Evolutionary conservation across 2,113 vertebrate genomes (phyloP).

Genomic region (Heterotis niloticus): DNA sequence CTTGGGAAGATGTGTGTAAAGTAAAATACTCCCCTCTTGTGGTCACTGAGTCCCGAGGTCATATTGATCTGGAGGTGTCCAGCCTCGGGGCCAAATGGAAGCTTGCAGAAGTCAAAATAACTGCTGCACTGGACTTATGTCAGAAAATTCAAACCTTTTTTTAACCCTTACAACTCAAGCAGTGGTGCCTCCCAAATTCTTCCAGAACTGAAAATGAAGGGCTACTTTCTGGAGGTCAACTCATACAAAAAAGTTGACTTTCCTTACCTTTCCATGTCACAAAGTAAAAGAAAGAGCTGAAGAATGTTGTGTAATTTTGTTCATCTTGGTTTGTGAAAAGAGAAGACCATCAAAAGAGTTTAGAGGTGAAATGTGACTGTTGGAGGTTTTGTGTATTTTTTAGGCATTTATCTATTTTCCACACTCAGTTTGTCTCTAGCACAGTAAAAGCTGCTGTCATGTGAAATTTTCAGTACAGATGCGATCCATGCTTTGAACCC

Average conservation of each 20-base stretch:
- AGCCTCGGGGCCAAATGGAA: background rate
- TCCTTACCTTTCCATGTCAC: background rate
- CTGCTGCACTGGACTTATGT: background rate
- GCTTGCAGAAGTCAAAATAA: background rate
- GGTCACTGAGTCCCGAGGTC: constrained; percentile 41
- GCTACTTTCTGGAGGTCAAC: background rate
- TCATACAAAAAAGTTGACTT: background rate
- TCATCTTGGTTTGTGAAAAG: too few species aligned
- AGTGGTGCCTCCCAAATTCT: background rate
- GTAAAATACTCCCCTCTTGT: constrained; percentile 68
- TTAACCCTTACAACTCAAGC: background rate
- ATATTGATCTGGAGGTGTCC: background rate
- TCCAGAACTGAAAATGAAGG: background rate
- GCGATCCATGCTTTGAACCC: background rate
- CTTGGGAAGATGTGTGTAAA: constrained; percentile 45
- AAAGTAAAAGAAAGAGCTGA: too few species aligned
- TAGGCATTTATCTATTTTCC: too few species aligned
- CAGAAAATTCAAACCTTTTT: background rate
- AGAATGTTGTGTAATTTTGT: too few species aligned
- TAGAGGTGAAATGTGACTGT: too few species aligned
- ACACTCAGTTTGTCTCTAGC: background rate
- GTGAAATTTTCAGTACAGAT: background rate
- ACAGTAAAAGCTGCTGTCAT: background rate
- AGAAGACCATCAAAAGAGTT: too few species aligned
- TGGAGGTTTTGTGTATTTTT: too few species aligned